These are phyloP conservation scores for Macrosiphum euphorbiae DNA, from an alignment of 2,888 invertebrate genomes.

Conservation along the genomic window DNA sequence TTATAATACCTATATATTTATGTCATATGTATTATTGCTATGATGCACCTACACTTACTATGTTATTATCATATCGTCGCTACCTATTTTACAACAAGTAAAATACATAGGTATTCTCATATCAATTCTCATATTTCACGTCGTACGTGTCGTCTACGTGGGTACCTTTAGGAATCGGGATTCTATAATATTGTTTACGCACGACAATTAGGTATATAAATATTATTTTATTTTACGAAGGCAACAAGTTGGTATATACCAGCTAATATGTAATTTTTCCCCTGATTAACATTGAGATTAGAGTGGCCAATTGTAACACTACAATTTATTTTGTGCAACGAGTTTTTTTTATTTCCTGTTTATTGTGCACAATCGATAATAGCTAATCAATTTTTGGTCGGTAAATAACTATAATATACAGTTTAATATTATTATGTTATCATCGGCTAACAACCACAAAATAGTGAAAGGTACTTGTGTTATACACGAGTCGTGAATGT, in stretches of 20 bases:
- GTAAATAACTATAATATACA: not conserved
- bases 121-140: constrained; percentile 6
- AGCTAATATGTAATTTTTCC: not conserved
- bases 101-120: not conserved
- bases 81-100: not conserved
- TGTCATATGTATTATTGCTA: not conserved
- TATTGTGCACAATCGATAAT: not conserved
- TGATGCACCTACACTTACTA: not conserved
- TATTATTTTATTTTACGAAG: not conserved
- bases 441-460: not conserved
- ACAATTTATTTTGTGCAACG: not conserved
- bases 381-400: not conserved
- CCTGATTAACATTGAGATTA: not conserved
- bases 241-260: not conserved
- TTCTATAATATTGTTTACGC: not conserved
- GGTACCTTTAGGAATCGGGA: not conserved
- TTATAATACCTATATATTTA: not conserved
- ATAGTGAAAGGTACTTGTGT: constrained; percentile 35
- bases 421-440: not conserved
- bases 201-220: not conserved
- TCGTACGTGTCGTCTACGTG: not conserved
- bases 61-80: not conserved
- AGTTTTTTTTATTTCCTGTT: not conserved
- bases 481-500: not conserved
- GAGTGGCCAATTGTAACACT: not conserved